Percentiles rank a stretch among this genome's conserved stretches.
Conservation (phyloP, 2,797 vertebrate species). For the Paedocypris micromegethes region DNA sequence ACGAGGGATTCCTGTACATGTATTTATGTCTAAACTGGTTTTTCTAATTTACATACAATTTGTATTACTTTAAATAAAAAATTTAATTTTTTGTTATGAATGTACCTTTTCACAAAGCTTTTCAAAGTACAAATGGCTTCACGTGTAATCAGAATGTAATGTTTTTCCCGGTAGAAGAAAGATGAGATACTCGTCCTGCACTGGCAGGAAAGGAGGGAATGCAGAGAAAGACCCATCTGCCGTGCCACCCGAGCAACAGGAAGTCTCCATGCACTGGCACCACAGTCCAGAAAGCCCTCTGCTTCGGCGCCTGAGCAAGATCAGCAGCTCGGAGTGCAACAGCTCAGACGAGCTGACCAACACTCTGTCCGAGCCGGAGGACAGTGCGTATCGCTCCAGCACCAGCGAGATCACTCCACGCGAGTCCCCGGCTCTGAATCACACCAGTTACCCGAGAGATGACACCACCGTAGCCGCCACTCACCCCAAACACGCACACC, state of each 20-base stretch:
- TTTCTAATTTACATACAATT: too few relatives aligned
- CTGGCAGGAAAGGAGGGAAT: constrained; percentile 55
- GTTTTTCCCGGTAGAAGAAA: constrained; percentile 58
- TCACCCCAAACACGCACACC: constrained; percentile 67
- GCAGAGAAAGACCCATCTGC: constrained; percentile 58
- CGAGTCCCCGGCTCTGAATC: constrained; percentile 51
- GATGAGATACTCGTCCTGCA: constrained; percentile 60
- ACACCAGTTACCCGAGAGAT: constrained; percentile 46
- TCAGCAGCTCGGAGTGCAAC: constrained; percentile 77
- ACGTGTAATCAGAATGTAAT: background rate
- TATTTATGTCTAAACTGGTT: too few relatives aligned
- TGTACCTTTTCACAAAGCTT: too few relatives aligned
- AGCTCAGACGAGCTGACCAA: constrained; percentile 71
- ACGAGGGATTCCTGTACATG: too few relatives aligned
- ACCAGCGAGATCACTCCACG: constrained; percentile 59
- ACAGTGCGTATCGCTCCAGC: constrained; percentile 66
- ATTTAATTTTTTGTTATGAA: too few relatives aligned
- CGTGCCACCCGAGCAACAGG: constrained; percentile 56
- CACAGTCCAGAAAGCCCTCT: constrained; percentile 55
- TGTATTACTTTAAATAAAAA: too few relatives aligned
- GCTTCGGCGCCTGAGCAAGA: constrained; percentile 64
- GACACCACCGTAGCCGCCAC: constrained; percentile 61
- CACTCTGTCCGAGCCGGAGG: constrained; percentile 68
- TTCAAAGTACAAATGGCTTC: too few relatives aligned
- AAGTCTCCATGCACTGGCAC: constrained; percentile 54